Conservation (phyloP, 2,888 invertebrate species). For the Melinaea marsaeus region DNA sequence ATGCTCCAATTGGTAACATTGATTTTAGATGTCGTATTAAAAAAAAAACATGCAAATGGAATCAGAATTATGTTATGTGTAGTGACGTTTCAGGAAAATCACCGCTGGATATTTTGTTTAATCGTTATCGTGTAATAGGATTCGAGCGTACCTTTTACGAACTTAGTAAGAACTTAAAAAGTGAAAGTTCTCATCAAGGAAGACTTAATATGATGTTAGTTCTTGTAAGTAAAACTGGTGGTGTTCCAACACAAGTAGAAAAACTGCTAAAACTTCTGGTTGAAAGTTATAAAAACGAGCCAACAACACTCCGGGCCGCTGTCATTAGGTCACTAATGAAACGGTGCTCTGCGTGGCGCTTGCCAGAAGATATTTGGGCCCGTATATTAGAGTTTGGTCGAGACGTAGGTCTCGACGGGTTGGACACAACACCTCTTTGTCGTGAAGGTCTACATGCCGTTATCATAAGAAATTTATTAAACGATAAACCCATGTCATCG, state of each 20-base stretch:
- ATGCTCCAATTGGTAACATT: conserved; percentile 11
- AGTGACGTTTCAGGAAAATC: conserved; percentile 27
- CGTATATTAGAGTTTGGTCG: conserved; percentile 46
- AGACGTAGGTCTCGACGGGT: conserved; percentile 55
- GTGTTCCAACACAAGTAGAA: conserved; percentile 42
- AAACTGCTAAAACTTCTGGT: conserved; percentile 44
- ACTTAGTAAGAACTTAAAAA: conserved; percentile 43
- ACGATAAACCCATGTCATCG: conserved; percentile 30
- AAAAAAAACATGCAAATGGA: conserved; percentile 15
- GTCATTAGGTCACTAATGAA: conserved; percentile 57
- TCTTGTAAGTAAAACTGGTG: conserved; percentile 59
- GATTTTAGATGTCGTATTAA: conserved; percentile 4
- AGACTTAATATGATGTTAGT: conserved; percentile 58
- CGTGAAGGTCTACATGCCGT: conserved; percentile 56
- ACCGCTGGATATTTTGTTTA: conserved; percentile 49
- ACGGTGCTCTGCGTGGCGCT: conserved; percentile 53
- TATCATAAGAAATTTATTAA: conserved; percentile 47
- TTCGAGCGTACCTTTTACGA: conserved; percentile 52
- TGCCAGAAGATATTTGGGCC: conserved; percentile 48
- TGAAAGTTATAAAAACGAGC: conserved; percentile 49
- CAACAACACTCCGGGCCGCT: conserved; percentile 50
- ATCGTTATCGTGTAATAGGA: conserved; percentile 49
- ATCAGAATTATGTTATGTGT: neutral
- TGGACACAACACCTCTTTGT: conserved; percentile 42
- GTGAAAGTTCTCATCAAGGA: conserved; percentile 45